Evolutionary conservation across 37 sponge, comb jelly and placozoan species (phyloP).

Genomic region (Geodia barretti): DNA sequence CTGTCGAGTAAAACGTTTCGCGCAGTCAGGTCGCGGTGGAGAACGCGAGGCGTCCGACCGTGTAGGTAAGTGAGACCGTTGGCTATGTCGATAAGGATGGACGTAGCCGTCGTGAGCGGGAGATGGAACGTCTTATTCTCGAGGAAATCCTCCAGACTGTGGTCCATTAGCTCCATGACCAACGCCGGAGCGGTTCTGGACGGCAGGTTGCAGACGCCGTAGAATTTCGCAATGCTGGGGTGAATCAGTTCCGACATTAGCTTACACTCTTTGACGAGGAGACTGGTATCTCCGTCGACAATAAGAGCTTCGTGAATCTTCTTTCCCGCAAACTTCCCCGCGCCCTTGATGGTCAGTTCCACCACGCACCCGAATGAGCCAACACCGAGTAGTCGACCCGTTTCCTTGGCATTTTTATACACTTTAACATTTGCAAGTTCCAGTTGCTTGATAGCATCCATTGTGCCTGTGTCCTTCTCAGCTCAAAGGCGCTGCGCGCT

Average conservation of each 20-base stretch:
- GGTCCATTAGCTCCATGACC: background rate
- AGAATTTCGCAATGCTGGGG: constrained; percentile 5
- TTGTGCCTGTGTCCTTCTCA: too few relatives aligned
- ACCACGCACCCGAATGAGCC: background rate
- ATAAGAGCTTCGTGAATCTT: background rate
- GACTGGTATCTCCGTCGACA: background rate
- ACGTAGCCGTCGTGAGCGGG: background rate
- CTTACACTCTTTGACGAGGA: background rate
- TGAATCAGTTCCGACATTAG: background rate
- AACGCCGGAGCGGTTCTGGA: background rate
- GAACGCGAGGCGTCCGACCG: constrained; percentile 9
- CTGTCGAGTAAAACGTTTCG: constrained; percentile 37
- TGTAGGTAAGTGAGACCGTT: constrained; percentile 46
- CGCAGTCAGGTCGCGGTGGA: constrained; percentile 47
- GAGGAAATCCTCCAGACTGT: background rate
- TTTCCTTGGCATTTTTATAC: background rate
- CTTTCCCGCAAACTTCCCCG: background rate
- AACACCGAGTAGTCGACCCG: background rate
- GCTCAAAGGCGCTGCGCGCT: too few relatives aligned
- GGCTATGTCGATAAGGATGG: constrained; percentile 31
- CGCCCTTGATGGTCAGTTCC: background rate
- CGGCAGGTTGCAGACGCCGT: background rate
- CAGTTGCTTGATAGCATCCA: background rate
- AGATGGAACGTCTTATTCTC: background rate
- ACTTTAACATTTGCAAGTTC: background rate